phyloP scores from a whole-genome alignment of 2,888 invertebrate genomes.

The Tenthredo mesomela region DNA sequence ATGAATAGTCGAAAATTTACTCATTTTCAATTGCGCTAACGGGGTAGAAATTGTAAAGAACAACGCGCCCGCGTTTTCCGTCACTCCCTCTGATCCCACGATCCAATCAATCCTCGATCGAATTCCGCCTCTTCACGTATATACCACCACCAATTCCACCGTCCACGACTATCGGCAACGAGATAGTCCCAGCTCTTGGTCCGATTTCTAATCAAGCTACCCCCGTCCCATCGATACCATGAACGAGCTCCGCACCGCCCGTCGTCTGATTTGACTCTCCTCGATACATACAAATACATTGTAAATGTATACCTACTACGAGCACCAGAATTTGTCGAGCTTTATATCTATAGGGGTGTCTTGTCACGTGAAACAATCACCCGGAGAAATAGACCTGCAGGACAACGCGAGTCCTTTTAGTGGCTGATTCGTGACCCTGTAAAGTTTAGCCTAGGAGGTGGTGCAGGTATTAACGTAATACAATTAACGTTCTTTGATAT shows the following conservation, averaged over 20 bases:
- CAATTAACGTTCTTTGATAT: background rate
- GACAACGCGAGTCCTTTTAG: background rate
- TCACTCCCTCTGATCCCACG: background rate
- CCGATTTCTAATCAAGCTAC: slow-evolving; percentile 32
- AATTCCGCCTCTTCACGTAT: background rate
- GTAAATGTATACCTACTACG: background rate
- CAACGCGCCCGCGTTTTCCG: background rate
- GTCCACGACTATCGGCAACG: background rate
- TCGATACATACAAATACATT: background rate
- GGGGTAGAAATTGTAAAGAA: background rate
- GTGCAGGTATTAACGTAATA: background rate
- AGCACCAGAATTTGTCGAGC: background rate
- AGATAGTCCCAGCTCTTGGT: background rate
- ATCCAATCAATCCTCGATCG: slow-evolving; percentile 22
- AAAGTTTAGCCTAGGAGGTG: background rate
- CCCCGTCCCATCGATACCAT: background rate
- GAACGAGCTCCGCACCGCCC: background rate
- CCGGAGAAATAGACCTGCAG: background rate
- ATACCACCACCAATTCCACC: background rate
- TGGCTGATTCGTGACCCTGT: slow-evolving; percentile 1
- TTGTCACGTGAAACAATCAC: slow-evolving; percentile 11
- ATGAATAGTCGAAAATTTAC: background rate
- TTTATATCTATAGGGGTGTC: background rate
- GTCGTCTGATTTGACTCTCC: slow-evolving; percentile 9
- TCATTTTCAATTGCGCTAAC: background rate